phyloP scores from a whole-genome alignment of 2,888 invertebrate genomes.

The Polydrusus cervinus region DNA sequence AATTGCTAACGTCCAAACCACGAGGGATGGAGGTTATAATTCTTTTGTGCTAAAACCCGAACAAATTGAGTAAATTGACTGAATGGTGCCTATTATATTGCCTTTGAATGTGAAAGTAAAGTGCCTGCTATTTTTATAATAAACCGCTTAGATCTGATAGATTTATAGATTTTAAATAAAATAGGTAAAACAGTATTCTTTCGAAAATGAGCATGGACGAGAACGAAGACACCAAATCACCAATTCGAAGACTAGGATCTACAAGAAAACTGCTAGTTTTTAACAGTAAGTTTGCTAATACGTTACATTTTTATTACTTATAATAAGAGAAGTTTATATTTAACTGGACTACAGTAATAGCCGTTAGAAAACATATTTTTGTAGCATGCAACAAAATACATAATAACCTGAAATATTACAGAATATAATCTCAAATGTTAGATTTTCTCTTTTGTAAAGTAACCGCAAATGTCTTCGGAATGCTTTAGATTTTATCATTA shows the following conservation, averaged over 20 bases:
- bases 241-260: constrained; percentile 86
- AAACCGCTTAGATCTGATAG: constrained; percentile 19
- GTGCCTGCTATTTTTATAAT: constrained; percentile 38
- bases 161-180: constrained; percentile 20
- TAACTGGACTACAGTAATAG: neutral
- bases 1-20: constrained; percentile 19
- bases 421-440: too few species aligned
- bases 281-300: constrained; percentile 78
- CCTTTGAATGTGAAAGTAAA: constrained; percentile 47
- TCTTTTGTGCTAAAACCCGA: constrained; percentile 15
- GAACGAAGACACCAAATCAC: constrained; percentile 85
- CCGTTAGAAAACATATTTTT: neutral
- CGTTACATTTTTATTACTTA: too few species aligned
- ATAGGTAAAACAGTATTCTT: constrained; percentile 13
- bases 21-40: constrained; percentile 20
- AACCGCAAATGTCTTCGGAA: too few species aligned
- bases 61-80: neutral
- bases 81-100: constrained; percentile 25
- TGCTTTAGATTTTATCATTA: too few species aligned
- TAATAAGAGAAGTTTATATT: too few species aligned
- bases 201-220: constrained; percentile 76
- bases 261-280: constrained; percentile 86
- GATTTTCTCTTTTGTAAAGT: too few species aligned
- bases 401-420: too few species aligned
- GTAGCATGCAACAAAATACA: neutral